phyloP scores from a whole-genome alignment of 2,888 invertebrate genomes.

The Aricia artaxerxes region DNA sequence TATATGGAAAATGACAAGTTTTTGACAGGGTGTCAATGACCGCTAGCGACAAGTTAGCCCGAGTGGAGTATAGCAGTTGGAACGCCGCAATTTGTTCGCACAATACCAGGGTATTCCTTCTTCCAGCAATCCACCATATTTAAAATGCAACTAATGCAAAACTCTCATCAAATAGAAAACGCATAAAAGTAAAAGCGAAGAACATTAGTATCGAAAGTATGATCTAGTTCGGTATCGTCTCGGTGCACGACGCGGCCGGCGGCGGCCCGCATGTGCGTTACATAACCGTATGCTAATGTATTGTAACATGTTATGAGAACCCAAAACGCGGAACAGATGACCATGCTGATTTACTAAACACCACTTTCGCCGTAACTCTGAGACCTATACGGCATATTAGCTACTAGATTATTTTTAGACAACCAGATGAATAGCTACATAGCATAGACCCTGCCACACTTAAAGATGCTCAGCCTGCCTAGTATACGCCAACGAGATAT shows the following conservation, averaged over 20 bases:
- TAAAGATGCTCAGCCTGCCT: neutral
- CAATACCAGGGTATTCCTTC: neutral
- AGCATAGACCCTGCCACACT: no score
- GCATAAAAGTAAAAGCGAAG: slow-evolving; percentile 9
- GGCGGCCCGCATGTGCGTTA: slow-evolving; percentile 10
- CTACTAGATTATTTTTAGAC: neutral
- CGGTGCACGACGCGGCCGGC: slow-evolving; percentile 14
- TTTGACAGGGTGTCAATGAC: no score
- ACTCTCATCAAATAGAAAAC: slow-evolving; percentile 15
- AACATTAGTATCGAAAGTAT: slow-evolving; percentile 15
- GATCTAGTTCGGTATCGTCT: slow-evolving; percentile 4
- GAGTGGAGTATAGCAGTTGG: neutral
- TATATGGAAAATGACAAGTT: no score
- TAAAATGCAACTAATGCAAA: neutral
- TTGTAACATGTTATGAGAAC: slow-evolving; percentile 14
- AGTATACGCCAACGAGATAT: no score
- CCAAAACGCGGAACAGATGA: slow-evolving; percentile 18
- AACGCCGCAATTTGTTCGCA: neutral
- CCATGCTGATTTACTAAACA: neutral
- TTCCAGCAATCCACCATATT: neutral
- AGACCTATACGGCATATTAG: neutral
- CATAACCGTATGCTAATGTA: slow-evolving; percentile 8
- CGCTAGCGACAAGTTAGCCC: no score
- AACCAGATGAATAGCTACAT: neutral
- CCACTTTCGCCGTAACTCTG: slow-evolving; percentile 2